These are phyloP conservation scores for Ellobium chinense DNA, from an alignment of 2,888 invertebrate species.

Conservation along the genomic window DNA sequence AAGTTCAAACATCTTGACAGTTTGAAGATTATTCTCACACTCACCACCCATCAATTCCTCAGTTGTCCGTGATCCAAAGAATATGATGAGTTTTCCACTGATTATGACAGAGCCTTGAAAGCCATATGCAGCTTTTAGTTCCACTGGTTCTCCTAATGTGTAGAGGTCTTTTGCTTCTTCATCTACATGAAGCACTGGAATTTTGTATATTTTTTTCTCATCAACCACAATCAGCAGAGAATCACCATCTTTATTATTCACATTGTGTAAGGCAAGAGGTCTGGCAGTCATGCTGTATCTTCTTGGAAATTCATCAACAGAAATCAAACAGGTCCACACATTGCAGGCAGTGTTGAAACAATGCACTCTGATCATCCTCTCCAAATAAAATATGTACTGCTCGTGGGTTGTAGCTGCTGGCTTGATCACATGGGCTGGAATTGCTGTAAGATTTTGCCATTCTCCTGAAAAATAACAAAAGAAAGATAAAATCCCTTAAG, in stretches of 20 bases:
- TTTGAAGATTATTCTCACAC: neutral
- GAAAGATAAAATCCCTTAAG: no score
- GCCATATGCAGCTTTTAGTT: neutral
- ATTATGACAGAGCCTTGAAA: neutral
- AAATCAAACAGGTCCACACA: neutral
- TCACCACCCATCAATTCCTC: neutral
- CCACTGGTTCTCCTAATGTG: neutral
- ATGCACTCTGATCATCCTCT: neutral
- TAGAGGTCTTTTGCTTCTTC: neutral
- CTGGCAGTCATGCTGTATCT: neutral
- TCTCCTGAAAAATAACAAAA: neutral
- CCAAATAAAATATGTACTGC: conserved; percentile 16
- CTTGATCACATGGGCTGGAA: conserved; percentile 22
- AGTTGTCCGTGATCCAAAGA: neutral
- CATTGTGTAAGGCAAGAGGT: neutral
- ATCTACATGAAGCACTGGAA: neutral
- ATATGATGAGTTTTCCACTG: conserved; percentile 5
- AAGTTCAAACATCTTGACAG: neutral
- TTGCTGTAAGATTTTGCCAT: neutral
- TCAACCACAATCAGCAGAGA: neutral
- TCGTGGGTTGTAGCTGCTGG: neutral
- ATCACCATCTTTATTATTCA: neutral
- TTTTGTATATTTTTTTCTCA: neutral
- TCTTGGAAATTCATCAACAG: neutral
- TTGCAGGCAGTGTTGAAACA: neutral